Evolutionary conservation across 1,140 invertebrate genomes (phyloP).

Genomic region (Diuraphis noxia): DNA sequence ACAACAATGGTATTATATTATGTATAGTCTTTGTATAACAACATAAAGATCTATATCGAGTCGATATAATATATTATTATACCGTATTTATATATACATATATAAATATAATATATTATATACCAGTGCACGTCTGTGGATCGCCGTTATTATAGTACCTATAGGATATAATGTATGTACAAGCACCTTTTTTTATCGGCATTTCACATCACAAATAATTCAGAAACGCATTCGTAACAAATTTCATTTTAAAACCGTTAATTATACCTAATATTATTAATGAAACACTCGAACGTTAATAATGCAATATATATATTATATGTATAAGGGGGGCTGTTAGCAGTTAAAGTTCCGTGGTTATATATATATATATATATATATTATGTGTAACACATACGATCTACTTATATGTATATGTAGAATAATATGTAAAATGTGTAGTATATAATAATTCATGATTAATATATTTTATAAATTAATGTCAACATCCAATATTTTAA

Average conservation of each 20-base stretch:
- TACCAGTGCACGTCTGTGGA: not conserved
- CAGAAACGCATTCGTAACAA: not conserved
- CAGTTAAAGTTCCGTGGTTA: not conserved
- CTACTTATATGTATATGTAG: not conserved
- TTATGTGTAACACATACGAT: not conserved
- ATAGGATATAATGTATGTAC: too few relatives aligned
- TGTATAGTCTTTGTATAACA: not conserved
- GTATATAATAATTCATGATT: not conserved
- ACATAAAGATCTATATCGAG: not conserved
- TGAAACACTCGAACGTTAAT: not conserved
- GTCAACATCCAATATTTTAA: not conserved
- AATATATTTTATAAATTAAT: not conserved
- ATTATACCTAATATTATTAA: not conserved
- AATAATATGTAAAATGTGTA: not conserved
- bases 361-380: not conserved
- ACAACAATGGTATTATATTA: not conserved
- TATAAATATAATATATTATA: too few relatives aligned
- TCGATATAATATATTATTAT: not conserved
- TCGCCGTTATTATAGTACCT: not conserved
- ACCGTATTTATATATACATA: not conserved
- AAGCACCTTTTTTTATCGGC: not conserved
- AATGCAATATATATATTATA: not conserved
- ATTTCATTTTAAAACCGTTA: not conserved
- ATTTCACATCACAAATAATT: not conserved
- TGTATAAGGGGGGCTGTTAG: not conserved